phyloP scores from a whole-genome alignment of 2,113 vertebrate species.

The Sylvia atricapilla region DNA sequence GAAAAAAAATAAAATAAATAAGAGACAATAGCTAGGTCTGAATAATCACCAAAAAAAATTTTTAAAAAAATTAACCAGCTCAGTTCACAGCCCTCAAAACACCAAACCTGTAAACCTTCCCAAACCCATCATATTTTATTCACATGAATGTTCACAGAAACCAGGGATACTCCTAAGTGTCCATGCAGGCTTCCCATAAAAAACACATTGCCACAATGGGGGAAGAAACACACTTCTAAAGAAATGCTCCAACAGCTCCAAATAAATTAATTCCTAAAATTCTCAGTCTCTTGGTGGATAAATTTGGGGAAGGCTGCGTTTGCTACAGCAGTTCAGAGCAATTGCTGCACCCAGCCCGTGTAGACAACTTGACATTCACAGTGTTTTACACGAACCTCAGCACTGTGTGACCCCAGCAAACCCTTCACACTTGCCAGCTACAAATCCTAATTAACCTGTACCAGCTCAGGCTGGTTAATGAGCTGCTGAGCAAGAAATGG shows the following conservation, averaged over 20 bases:
- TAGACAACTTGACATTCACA: accelerated
- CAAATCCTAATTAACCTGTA: neutral
- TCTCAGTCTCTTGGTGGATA: neutral
- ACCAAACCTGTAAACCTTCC: neutral
- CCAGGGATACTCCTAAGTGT: neutral
- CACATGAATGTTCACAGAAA: neutral
- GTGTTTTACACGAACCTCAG: accelerated
- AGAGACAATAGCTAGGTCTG: neutral
- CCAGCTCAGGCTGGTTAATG: neutral
- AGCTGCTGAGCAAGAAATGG: neutral
- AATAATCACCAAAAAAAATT: neutral
- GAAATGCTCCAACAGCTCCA: neutral
- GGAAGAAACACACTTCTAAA: neutral
- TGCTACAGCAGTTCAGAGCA: accelerated
- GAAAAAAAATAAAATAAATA: neutral
- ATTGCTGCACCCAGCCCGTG: neutral
- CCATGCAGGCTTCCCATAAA: neutral
- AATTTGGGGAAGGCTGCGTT: neutral
- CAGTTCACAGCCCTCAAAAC: neutral
- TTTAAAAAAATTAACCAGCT: neutral
- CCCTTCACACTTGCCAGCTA: accelerated
- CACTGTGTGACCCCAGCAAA: neutral
- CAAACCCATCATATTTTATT: neutral
- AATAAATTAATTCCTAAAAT: neutral
- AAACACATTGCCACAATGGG: neutral